phyloP scores from a whole-genome alignment of 2,797 vertebrate genomes.

The Coregonus ussuriensis region DNA sequence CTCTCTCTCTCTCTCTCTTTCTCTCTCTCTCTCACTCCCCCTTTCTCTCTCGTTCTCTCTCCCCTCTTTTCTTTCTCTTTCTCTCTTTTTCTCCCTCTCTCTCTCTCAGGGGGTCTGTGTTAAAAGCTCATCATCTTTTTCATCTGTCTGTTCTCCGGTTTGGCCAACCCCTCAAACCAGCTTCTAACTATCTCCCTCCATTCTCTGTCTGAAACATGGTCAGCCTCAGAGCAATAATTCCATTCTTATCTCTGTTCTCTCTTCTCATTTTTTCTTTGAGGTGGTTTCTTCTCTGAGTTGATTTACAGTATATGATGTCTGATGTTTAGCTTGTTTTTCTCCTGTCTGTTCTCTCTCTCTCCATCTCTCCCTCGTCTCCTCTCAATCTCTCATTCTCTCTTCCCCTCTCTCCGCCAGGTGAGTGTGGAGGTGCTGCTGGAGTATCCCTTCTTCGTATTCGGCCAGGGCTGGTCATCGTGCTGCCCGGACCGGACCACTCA shows the following conservation, averaged over 20 bases:
- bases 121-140: constrained; percentile 63
- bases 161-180: constrained; percentile 42
- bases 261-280: constrained; percentile 19
- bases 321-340: not conserved
- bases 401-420: constrained; percentile 76
- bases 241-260: constrained; percentile 4
- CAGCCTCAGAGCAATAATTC: constrained; percentile 60
- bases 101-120: constrained; percentile 42
- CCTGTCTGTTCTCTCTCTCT: constrained; percentile 27
- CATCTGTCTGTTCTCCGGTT: constrained; percentile 67
- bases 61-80: not conserved
- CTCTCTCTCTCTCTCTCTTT: not conserved
- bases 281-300: not conserved
- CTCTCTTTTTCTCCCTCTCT: constrained; percentile 17
- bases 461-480: constrained; percentile 99
- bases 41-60: not conserved
- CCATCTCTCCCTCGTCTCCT: constrained; percentile 26
- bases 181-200: constrained; percentile 35
- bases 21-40: constrained; percentile 13
- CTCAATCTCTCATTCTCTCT: constrained; percentile 31
- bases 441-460: constrained; percentile 99
- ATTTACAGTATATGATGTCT: not conserved
- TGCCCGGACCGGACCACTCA: constrained; percentile 96
- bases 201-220: constrained; percentile 58
- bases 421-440: constrained; percentile 96